Evolutionary conservation across 2,113 vertebrate species (phyloP).

Genomic region (Poecilia latipinna): DNA sequence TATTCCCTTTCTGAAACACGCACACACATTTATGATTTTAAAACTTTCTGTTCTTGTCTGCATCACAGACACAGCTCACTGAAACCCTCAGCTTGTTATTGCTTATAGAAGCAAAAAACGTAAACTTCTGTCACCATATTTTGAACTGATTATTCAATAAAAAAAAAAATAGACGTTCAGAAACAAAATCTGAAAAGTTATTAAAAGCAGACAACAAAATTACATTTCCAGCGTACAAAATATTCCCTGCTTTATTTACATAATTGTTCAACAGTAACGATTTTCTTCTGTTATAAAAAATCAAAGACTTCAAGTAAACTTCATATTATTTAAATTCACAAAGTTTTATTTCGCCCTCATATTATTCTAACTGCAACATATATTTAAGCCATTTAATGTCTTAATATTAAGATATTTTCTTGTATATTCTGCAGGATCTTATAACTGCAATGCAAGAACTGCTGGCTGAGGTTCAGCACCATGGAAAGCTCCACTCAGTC

Average conservation of each 20-base stretch:
- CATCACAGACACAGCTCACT: background rate
- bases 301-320: too few relatives aligned
- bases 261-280: background rate
- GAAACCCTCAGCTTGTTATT: background rate
- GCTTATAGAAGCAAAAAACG: background rate
- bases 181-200: background rate
- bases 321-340: too few relatives aligned
- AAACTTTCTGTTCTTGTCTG: background rate
- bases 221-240: too few relatives aligned
- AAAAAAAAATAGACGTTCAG: background rate
- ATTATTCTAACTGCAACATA: too few relatives aligned
- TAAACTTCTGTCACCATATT: background rate
- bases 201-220: too few relatives aligned
- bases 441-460: background rate
- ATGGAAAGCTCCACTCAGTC: constrained; percentile 41
- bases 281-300: background rate
- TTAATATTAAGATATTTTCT: too few relatives aligned
- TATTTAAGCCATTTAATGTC: too few relatives aligned
- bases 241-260: background rate
- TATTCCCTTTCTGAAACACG: background rate
- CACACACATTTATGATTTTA: background rate
- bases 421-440: too few relatives aligned
- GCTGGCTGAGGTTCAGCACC: constrained; percentile 45
- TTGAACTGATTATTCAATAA: background rate
- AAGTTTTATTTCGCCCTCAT: too few relatives aligned